These are phyloP conservation scores for Nymphalis c-album DNA, from an alignment of 2,888 invertebrate genomes.

Conservation along the genomic window DNA sequence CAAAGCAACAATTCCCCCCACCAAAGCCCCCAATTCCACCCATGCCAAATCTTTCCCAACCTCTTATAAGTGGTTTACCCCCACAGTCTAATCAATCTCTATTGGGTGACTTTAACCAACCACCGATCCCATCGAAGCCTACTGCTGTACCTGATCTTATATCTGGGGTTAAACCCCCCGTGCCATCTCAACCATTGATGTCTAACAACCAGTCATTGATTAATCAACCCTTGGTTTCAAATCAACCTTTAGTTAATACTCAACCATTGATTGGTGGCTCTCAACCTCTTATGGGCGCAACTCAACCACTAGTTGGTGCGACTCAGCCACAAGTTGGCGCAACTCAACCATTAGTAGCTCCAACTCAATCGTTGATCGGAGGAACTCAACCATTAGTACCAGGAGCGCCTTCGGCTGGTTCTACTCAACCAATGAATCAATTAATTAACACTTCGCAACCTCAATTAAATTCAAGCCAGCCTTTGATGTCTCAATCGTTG, in stretches of 20 bases:
- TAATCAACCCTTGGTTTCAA: conserved; percentile 19
- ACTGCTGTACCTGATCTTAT: conserved; percentile 63
- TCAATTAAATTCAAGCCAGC: conserved; percentile 19
- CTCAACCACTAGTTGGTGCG: conserved; percentile 42
- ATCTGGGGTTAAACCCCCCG: conserved; percentile 60
- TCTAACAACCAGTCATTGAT: conserved; percentile 30
- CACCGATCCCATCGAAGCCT: conserved; percentile 48
- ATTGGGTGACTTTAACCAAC: conserved; percentile 53
- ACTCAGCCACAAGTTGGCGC: conserved; percentile 34
- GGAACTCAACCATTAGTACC: conserved; percentile 34
- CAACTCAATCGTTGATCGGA: conserved; percentile 3
- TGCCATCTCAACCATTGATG: conserved; percentile 33
- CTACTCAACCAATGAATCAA: conserved; percentile 27
- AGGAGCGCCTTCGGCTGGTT: conserved; percentile 16
- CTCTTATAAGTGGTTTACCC: conserved; percentile 45
- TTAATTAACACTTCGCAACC: conserved; percentile 21
- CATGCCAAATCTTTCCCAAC: conserved; percentile 56
- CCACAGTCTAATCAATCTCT: conserved; percentile 48
- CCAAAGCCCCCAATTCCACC: conserved; percentile 70
- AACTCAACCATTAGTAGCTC: conserved; percentile 31
- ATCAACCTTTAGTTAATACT: conserved; percentile 44
- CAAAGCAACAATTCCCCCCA: conserved; percentile 63
- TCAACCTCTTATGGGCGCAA: conserved; percentile 37
- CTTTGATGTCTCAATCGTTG: conserved; percentile 31
- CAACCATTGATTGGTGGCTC: conserved; percentile 25